Evolutionary conservation across 2,113 vertebrate species (phyloP), one percentile per base, ranked within the genome.

Genomic region (Onychostruthus taczanowskii): DNA sequence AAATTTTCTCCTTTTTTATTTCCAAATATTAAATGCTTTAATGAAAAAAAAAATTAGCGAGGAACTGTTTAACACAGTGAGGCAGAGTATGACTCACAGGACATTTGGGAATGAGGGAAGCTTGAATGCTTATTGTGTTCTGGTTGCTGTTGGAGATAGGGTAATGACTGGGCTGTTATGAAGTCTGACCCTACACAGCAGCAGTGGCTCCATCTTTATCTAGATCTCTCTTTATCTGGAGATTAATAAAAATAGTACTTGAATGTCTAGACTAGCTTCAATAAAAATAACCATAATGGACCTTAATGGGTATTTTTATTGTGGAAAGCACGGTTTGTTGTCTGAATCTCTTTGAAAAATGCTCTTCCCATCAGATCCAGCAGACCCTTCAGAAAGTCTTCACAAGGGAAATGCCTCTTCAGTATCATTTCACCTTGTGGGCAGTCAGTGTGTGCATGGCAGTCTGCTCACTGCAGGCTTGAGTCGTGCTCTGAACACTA

Each of bases 191-290:
- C 80, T 63, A 70, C 31, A 21, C 41, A 67, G 83, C 2, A 0
- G 73, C 63, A 67, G 41, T 69, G 91, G 58, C 84, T 95, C 84
- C 50, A 27, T 89, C 89, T 94, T 95, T 93, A 93, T 93, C 95
- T 94, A 94, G 95, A 97, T 91, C 73, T 95, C 94, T 85, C 37
- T 96, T 94, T 95, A 94, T 95, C 91, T 95, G 49, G 91, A 94
- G 79, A 78, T 81, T 89, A 96, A 92, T 93, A 89, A 88, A 93
- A 93, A 41, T 80, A 75, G 66, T 87, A 78, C 91, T 94, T 87
- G 84, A 93, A 90, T 81, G 95, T 93, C 92, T 94, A 96, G 94
- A 94, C 92, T 87, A 72, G 41, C 80, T 84, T 89, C 94, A 94
- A 89, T 95, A 92, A 96, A 96, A 95, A 95, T 90, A 96, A 76